Evolutionary conservation across 1,140 invertebrate species (phyloP).

Genomic region (Apis cerana): DNA sequence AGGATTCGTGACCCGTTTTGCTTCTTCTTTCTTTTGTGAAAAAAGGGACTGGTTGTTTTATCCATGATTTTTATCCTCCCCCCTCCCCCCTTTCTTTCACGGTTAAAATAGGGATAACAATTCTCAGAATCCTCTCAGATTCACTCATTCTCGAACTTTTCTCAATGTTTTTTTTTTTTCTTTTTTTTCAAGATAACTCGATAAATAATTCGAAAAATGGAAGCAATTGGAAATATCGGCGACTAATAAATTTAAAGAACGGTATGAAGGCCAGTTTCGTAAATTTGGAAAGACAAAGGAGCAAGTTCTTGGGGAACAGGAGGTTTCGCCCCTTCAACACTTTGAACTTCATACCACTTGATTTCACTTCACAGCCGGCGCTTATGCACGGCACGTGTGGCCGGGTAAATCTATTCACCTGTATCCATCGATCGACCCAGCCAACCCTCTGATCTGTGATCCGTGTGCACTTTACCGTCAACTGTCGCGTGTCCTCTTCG

Average conservation of each 20-base stretch:
- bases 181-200: too few species aligned
- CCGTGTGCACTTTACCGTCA: slow-evolving; percentile 59
- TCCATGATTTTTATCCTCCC: not conserved
- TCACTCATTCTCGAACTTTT: too few species aligned
- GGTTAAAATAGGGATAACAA: too few species aligned
- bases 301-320: not conserved
- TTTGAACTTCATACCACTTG: slow-evolving; percentile 54
- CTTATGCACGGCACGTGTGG: slow-evolving; percentile 27
- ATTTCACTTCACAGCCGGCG: slow-evolving; percentile 47
- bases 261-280: too few species aligned
- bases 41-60: not conserved
- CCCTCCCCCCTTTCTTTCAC: too few species aligned
- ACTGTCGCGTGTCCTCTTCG: slow-evolving; percentile 38
- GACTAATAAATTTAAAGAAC: too few species aligned
- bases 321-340: slow-evolving; percentile 20
- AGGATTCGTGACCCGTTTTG: not conserved
- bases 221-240: too few species aligned
- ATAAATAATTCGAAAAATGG: too few species aligned
- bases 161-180: too few species aligned
- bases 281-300: too few species aligned
- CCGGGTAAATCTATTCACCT: slow-evolving; percentile 41
- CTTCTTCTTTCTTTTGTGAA: not conserved
- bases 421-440: slow-evolving; percentile 49
- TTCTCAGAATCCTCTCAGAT: too few species aligned
- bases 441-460: slow-evolving; percentile 57